Conservation (phyloP, 2,888 invertebrate genomes). For the Ormyrus labotus region DNA sequence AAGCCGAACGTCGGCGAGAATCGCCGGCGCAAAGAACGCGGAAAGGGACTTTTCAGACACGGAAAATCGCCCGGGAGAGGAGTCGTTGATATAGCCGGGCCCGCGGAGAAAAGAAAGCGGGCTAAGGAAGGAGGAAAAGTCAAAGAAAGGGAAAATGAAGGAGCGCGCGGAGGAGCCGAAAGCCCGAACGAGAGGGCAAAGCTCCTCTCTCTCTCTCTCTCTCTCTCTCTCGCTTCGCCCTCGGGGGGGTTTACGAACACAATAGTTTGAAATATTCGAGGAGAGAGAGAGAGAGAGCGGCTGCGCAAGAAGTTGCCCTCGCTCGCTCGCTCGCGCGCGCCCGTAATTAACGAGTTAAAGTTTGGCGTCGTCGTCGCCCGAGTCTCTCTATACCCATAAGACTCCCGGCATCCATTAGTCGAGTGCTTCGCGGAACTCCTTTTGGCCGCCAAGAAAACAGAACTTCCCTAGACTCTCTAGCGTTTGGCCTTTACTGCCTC, state of each 20-base stretch:
- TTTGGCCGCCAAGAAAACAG: constrained; percentile 70
- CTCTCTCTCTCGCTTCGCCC: constrained; percentile 60
- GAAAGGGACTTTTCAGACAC: background rate
- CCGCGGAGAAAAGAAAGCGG: constrained; percentile 22
- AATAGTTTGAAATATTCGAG: constrained; percentile 76
- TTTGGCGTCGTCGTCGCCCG: constrained; percentile 70
- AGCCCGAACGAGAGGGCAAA: constrained; percentile 29
- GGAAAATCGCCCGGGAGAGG: constrained; percentile 19
- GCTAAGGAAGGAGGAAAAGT: background rate
- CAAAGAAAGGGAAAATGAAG: constrained; percentile 26
- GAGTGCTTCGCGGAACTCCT: constrained; percentile 72
- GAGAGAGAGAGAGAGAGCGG: constrained; percentile 38
- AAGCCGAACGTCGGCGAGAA: no score
- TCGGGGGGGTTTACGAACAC: constrained; percentile 72
- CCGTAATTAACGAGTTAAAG: constrained; percentile 76
- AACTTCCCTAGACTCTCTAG: constrained; percentile 60
- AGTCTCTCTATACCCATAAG: constrained; percentile 63
- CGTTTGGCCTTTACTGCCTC: constrained; percentile 52
- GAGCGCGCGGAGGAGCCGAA: background rate
- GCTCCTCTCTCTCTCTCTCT: background rate
- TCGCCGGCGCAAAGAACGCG: background rate
- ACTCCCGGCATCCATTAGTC: constrained; percentile 75
- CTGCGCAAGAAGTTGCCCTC: constrained; percentile 68
- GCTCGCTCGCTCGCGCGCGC: constrained; percentile 67
- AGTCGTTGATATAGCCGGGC: no score